Evolutionary conservation across 1,140 invertebrate genomes (phyloP).

Genomic region (Lethrus apterus): DNA sequence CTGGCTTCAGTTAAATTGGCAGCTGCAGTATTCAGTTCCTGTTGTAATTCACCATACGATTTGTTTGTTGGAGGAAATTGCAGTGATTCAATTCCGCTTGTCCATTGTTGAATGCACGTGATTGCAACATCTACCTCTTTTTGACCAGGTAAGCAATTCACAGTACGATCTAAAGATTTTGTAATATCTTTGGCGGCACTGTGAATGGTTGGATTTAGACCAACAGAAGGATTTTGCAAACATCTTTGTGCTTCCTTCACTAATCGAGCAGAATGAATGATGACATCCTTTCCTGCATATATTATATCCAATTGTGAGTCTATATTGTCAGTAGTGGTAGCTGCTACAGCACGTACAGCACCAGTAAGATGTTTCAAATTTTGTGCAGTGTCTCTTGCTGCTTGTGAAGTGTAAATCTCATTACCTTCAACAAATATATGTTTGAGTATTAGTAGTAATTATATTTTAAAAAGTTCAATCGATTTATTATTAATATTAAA

Average conservation of each 20-base stretch:
- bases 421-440: too few species aligned
- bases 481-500: too few species aligned
- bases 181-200: constrained; percentile 51
- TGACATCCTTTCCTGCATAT: constrained; percentile 69
- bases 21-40: constrained; percentile 75
- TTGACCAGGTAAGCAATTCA: constrained; percentile 82
- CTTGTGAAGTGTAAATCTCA: constrained; percentile 73
- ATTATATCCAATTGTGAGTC: constrained; percentile 59
- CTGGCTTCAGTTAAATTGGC: constrained; percentile 75
- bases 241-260: constrained; percentile 70
- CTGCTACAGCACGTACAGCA: constrained; percentile 60
- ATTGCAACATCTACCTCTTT: constrained; percentile 84
- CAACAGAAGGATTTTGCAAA: constrained; percentile 53
- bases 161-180: constrained; percentile 52
- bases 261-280: constrained; percentile 64
- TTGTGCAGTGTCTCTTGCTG: constrained; percentile 72
- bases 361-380: constrained; percentile 52
- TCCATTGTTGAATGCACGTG: constrained; percentile 68
- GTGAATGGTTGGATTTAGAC: constrained; percentile 50
- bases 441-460: too few species aligned
- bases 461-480: too few species aligned
- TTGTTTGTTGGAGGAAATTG: constrained; percentile 66
- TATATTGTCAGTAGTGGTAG: constrained; percentile 55
- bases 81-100: constrained; percentile 61
- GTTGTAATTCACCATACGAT: constrained; percentile 75